Conservation (phyloP, 2,797 vertebrate species). For the Novumbra hubbsi region DNA sequence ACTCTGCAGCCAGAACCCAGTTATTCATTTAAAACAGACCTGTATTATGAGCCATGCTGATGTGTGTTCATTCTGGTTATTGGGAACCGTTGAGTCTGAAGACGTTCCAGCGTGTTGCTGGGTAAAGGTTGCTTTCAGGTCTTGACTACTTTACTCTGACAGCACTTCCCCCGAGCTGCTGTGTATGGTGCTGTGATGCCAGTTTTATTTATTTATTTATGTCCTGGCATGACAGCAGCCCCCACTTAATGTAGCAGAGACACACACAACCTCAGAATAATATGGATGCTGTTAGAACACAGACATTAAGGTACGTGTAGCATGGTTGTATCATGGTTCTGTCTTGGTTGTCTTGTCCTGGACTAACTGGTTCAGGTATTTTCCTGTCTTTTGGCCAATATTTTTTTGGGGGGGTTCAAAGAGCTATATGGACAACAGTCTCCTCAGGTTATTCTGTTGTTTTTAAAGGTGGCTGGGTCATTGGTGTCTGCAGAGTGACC, state of each 20-base stretch:
- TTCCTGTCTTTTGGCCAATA: not conserved
- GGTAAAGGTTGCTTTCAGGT: not conserved
- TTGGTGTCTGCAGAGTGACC: not conserved
- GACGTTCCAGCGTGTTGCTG: conserved; percentile 1
- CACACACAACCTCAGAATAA: conserved; percentile 5
- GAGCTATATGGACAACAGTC: not conserved
- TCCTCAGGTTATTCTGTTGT: not conserved
- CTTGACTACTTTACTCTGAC: too few species aligned
- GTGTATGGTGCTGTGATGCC: conserved; percentile 44
- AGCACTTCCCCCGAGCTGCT: conserved; percentile 34
- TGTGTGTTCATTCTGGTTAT: not conserved
- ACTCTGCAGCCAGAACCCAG: conserved; percentile 21
- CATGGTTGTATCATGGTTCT: conserved; percentile 4
- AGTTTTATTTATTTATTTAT: conserved; percentile 85
- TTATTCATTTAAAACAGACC: conserved; percentile 9
- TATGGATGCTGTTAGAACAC: conserved; percentile 11
- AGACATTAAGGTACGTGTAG: conserved; percentile 19
- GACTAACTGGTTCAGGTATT: not conserved
- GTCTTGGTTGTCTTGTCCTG: not conserved
- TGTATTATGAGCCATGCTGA: conserved; percentile 34
- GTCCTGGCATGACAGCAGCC: conserved; percentile 42
- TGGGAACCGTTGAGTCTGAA: conserved; percentile 14
- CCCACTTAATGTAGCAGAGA: conserved; percentile 34
- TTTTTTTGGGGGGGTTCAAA: not conserved
- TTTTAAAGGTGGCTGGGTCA: not conserved